Evolutionary conservation across 2,888 invertebrate species (phyloP).

Genomic region (Stenotaenia linearis): DNA sequence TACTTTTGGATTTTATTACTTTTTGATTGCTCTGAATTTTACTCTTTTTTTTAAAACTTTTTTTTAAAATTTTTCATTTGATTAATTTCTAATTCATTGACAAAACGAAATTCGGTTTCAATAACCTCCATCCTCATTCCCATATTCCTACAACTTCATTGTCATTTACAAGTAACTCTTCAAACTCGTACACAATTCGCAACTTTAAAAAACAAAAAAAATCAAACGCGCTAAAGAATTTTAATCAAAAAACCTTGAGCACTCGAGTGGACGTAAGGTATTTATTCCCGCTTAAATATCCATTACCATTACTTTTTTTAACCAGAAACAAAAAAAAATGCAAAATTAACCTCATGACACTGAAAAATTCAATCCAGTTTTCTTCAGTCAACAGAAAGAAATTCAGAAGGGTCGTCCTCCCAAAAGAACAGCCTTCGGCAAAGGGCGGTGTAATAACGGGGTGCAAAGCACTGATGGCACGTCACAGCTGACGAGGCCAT

Average conservation of each 20-base stretch:
- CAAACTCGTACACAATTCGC: no score
- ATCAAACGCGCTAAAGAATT: background rate
- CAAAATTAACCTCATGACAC: background rate
- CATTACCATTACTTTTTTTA: background rate
- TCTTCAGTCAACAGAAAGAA: slow-evolving; percentile 13
- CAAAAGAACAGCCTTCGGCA: background rate
- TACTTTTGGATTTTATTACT: no score
- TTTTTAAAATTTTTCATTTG: no score
- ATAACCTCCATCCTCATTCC: no score
- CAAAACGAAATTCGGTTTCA: no score
- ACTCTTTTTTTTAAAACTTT: no score
- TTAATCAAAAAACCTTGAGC: background rate
- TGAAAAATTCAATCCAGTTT: slow-evolving; percentile 15
- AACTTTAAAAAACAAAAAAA: no score
- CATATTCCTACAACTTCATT: no score
- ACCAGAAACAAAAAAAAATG: background rate
- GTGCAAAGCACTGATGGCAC: slow-evolving; percentile 24
- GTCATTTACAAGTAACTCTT: no score
- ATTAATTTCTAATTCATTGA: no score
- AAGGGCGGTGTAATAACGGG: slow-evolving; percentile 16
- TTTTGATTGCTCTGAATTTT: no score
- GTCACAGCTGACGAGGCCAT: slow-evolving; percentile 17
- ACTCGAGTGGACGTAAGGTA: background rate
- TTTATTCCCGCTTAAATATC: background rate
- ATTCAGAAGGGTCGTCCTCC: background rate